Evolutionary conservation across 1,140 invertebrate genomes (phyloP).

Genomic region (Pseudomyrmex pallidus): DNA sequence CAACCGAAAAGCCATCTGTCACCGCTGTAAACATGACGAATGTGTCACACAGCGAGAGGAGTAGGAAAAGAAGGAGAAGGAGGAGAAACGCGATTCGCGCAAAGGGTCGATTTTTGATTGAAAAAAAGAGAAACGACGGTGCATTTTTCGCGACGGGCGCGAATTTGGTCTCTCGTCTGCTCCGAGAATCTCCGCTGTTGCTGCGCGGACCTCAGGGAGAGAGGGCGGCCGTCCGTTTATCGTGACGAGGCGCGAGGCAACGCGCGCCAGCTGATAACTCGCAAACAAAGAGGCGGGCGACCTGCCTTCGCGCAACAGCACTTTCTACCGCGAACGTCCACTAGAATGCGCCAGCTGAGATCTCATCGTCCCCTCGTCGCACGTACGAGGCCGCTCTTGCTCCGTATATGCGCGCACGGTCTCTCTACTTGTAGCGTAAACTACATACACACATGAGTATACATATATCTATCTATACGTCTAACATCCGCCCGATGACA

Average conservation of each 20-base stretch:
- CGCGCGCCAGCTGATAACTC: constrained; percentile 56
- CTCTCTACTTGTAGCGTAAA: constrained; percentile 22
- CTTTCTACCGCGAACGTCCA: constrained; percentile 50
- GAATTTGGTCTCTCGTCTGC: background rate
- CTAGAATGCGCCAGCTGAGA: constrained; percentile 61
- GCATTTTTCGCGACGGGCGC: no score
- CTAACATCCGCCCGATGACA: constrained; percentile 70
- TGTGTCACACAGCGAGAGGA: background rate
- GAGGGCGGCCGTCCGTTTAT: constrained; percentile 25
- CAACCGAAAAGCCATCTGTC: constrained; percentile 53
- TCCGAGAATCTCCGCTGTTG: background rate
- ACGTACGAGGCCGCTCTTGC: background rate
- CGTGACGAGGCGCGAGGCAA: constrained; percentile 32
- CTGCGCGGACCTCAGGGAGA: background rate
- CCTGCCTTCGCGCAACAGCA: constrained; percentile 54
- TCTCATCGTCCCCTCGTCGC: constrained; percentile 46
- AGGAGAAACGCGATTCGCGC: background rate
- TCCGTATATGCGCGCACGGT: constrained; percentile 30
- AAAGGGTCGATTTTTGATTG: no score
- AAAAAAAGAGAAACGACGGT: background rate
- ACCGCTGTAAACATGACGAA: constrained; percentile 10
- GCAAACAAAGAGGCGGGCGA: constrained; percentile 53
- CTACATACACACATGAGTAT: constrained; percentile 21
- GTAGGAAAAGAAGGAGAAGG: background rate
- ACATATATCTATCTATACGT: background rate